phyloP scores from a whole-genome alignment of 2,888 invertebrate genomes.

The Cylloceria caligata region DNA sequence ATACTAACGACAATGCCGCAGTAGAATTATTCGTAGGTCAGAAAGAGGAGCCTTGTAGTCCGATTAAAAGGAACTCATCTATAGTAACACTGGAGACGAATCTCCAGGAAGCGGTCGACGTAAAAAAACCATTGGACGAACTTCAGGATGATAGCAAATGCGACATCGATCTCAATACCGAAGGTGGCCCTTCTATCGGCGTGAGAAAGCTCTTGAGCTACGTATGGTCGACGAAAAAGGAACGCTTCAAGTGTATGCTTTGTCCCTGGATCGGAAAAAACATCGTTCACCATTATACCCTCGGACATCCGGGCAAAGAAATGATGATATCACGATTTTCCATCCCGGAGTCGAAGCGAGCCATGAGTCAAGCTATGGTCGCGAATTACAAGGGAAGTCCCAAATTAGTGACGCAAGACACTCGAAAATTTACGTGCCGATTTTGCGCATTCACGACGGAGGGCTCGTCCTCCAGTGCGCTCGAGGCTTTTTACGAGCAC shows the following conservation, averaged over 20 bases:
- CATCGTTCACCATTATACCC: constrained; percentile 89
- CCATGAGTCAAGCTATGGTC: constrained; percentile 86
- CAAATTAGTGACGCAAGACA: constrained; percentile 48
- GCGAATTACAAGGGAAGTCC: constrained; percentile 78
- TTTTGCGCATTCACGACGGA: constrained; percentile 79
- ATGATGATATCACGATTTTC: constrained; percentile 88
- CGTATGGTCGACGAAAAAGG: constrained; percentile 70
- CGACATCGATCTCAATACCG: constrained; percentile 84
- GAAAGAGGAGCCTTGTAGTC: constrained; percentile 55
- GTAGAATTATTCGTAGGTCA: not conserved
- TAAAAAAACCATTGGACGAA: constrained; percentile 52
- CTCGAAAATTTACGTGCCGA: constrained; percentile 78
- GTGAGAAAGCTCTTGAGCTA: constrained; percentile 74
- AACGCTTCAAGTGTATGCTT: constrained; percentile 86
- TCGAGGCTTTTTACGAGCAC: constrained; percentile 89
- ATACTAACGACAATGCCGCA: not conserved
- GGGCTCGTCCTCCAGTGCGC: constrained; percentile 69
- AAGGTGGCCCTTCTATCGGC: constrained; percentile 76
- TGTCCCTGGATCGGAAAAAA: constrained; percentile 87
- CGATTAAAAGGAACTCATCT: constrained; percentile 17
- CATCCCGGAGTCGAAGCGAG: constrained; percentile 85
- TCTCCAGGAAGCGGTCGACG: constrained; percentile 15
- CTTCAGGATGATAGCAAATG: constrained; percentile 51
- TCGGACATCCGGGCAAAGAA: constrained; percentile 88
- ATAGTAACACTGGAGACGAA: not conserved